Conservation (phyloP, 2,888 invertebrate genomes). For the Scaptomyza cyrtandrae region DNA sequence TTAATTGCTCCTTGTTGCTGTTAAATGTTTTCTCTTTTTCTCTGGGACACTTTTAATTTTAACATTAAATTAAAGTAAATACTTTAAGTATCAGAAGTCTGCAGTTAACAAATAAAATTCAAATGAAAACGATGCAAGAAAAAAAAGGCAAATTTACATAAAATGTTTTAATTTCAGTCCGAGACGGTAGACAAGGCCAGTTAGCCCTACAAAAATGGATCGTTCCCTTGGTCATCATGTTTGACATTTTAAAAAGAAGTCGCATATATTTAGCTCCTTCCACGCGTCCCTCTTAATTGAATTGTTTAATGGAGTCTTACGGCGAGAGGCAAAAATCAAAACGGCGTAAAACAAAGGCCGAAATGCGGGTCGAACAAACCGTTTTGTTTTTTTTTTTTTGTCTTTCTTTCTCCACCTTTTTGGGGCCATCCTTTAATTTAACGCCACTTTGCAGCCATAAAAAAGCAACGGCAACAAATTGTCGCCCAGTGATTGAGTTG, state of each 20-base stretch:
- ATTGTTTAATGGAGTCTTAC: slow-evolving; percentile 79
- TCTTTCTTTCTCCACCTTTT: too few species aligned
- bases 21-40: slow-evolving; percentile 38
- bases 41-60: slow-evolving; percentile 11
- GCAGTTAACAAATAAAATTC: slow-evolving; percentile 40
- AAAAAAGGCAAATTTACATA: slow-evolving; percentile 63
- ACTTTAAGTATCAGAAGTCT: slow-evolving; percentile 67
- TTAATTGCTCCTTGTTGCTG: slow-evolving; percentile 53
- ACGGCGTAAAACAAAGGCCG: slow-evolving; percentile 71
- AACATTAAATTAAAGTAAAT: slow-evolving; percentile 72
- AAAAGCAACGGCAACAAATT: slow-evolving; percentile 63
- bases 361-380: slow-evolving; percentile 66
- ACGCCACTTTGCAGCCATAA: slow-evolving; percentile 73
- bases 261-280: slow-evolving; percentile 24
- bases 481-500: slow-evolving; percentile 32
- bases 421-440: slow-evolving; percentile 64
- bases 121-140: slow-evolving; percentile 8
- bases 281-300: slow-evolving; percentile 64
- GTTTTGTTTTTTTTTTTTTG: not conserved
- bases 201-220: not conserved
- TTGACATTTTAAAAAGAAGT: slow-evolving; percentile 75
- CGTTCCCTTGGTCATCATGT: slow-evolving; percentile 17
- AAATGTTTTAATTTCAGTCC: slow-evolving; percentile 70
- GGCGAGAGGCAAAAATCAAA: slow-evolving; percentile 64
- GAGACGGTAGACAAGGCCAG: slow-evolving; percentile 14